Evolutionary conservation across 2,113 vertebrate genomes (phyloP).

Genomic region (Lipophrys pholis): DNA sequence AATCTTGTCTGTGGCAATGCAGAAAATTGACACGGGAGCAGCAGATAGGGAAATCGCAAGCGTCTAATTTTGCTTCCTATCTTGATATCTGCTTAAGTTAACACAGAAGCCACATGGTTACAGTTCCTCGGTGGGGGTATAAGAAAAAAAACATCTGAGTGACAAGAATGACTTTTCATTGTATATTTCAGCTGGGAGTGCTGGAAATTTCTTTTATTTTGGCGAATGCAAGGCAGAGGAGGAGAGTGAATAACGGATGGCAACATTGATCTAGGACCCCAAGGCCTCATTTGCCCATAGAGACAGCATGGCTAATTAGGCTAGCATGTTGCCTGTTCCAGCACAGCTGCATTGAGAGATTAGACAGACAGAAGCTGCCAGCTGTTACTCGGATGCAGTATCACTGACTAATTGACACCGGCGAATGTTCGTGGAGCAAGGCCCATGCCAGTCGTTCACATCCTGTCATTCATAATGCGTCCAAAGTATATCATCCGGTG

Average conservation of each 20-base stretch:
- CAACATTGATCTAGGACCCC: conserved; percentile 80
- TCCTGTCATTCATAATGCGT: conserved; percentile 69
- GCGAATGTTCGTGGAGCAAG: conserved; percentile 71
- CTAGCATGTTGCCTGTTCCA: conserved; percentile 82
- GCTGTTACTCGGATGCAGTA: conserved; percentile 84
- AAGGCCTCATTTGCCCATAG: conserved; percentile 81
- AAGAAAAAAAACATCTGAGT: conserved; percentile 50
- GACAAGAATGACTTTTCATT: conserved; percentile 61
- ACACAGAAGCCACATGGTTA: conserved; percentile 25
- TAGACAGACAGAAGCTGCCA: conserved; percentile 84
- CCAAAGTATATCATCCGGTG: conserved; percentile 77
- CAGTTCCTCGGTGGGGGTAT: conserved; percentile 41
- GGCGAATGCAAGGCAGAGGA: conserved; percentile 65
- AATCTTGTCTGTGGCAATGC: conserved; percentile 43
- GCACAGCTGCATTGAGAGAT: conserved; percentile 85
- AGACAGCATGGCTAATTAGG: conserved; percentile 85
- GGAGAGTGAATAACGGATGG: conserved; percentile 70
- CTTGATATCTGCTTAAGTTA: conserved; percentile 31
- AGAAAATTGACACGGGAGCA: conserved; percentile 34
- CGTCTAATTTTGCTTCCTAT: conserved; percentile 46
- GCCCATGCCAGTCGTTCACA: conserved; percentile 62
- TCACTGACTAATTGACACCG: conserved; percentile 84
- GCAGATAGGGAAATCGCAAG: conserved; percentile 19
- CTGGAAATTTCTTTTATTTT: conserved; percentile 15
- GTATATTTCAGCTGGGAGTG: conserved; percentile 23